Evolutionary conservation across 2,113 vertebrate species (phyloP), one percentile per base, ranked within the genome.

Genomic region (Dendrocopos noguchii): DNA sequence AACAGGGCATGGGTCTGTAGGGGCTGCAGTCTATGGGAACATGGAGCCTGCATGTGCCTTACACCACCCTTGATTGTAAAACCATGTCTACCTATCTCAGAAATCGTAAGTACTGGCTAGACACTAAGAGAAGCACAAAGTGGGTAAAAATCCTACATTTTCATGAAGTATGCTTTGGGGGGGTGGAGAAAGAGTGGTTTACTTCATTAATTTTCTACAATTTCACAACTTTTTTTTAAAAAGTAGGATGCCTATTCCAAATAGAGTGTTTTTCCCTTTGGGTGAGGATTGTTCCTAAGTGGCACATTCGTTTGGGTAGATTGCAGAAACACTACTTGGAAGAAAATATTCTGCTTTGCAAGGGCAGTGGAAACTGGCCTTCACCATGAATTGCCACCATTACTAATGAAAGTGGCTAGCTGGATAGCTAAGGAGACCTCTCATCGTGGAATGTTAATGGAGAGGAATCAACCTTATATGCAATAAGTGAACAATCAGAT

Each of bases 401-500:
- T 72, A 47, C 89, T 96, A 95, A 97, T 91, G 91, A 94, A 96
- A 91, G 90, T 96, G 90, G 94, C 92, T 91, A 92, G 82, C 74
- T 91, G 94, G 90, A 95, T 95, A 87, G 90, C 91, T 95, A 93
- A 92, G 3, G 57, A 94, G 92, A 95, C 93, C 84, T 95, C 93
- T 95, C 93, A 88, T 96, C 57, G 66, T 75, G 73, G 82, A 91
- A 78, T 70, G 89, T 95, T 96, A 97, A 97, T 96, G 84, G 87
- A 91, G 87, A 96, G 84, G 87, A 96, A 96, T 94, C 95, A 96
- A 93, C 89, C 91, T 95, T 44, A 87, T 89, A 90, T 0, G 29
- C 78, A 88, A 7, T 92, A 96, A 96, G 94, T 92, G 93, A 95
- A 96, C 92, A 96, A 96, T 96, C 93, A 91, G 94, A 87, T 96